These are phyloP conservation scores for Erebia aethiops DNA, from an alignment of 2,888 invertebrate genomes.

Conservation along the genomic window DNA sequence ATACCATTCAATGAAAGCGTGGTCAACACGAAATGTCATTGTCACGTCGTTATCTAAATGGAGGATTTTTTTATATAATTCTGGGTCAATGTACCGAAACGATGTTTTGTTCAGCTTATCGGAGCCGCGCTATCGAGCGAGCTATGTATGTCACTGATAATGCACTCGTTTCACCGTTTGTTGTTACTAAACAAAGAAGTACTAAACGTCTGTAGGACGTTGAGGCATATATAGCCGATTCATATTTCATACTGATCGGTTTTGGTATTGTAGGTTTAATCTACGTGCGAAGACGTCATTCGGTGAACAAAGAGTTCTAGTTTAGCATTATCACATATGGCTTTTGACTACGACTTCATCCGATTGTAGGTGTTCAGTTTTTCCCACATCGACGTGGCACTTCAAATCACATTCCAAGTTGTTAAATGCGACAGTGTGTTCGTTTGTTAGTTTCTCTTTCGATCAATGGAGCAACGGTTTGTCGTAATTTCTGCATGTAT, in stretches of 20 bases:
- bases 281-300: background rate
- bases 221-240: conserved; percentile 17
- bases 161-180: conserved; percentile 59
- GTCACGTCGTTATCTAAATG: conserved; percentile 74
- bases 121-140: conserved; percentile 62
- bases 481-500: too few relatives aligned
- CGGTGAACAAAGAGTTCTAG: background rate
- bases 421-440: too few relatives aligned
- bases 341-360: too few relatives aligned
- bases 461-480: too few relatives aligned
- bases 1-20: conserved; percentile 39
- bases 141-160: conserved; percentile 79
- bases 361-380: too few relatives aligned
- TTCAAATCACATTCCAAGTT: too few relatives aligned
- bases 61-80: conserved; percentile 81
- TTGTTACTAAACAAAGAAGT: conserved; percentile 56
- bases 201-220: conserved; percentile 33
- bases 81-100: conserved; percentile 80
- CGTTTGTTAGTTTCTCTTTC: too few relatives aligned
- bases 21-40: conserved; percentile 74
- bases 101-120: conserved; percentile 80
- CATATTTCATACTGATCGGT: background rate
- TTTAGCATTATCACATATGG: background rate
- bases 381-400: too few relatives aligned
- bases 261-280: background rate